Evolutionary conservation across 1,140 invertebrate genomes (phyloP).

Genomic region (Drosophila busckii): DNA sequence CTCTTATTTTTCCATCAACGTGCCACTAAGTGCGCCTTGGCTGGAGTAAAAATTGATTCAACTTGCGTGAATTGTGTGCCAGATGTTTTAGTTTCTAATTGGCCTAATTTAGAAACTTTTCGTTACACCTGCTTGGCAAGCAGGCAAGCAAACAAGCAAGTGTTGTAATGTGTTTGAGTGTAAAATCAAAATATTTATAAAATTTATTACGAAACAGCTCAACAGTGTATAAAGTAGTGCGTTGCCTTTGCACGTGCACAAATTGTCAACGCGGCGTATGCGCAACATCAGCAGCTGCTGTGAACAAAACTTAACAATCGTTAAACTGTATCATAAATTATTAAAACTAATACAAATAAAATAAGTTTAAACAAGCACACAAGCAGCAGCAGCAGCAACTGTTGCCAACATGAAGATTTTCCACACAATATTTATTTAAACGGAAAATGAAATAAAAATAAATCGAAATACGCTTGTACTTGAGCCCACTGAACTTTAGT

Average conservation of each 20-base stretch:
- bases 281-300: constrained; percentile 56
- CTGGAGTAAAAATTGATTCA: constrained; percentile 34
- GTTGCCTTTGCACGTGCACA: constrained; percentile 50
- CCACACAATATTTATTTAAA: no score
- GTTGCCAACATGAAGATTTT: constrained; percentile 6
- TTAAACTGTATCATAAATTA: constrained; percentile 26
- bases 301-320: no score
- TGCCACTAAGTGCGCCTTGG: constrained; percentile 1
- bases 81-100: constrained; percentile 34
- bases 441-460: no score
- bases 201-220: background rate
- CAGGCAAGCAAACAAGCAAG: no score
- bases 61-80: constrained; percentile 15
- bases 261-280: constrained; percentile 40
- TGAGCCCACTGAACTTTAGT: no score
- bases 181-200: no score
- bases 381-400: background rate
- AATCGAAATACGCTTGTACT: no score
- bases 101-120: constrained; percentile 41
- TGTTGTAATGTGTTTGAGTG: no score
- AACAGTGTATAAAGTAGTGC: background rate
- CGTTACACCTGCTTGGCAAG: constrained; percentile 22
- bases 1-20: constrained; percentile 19
- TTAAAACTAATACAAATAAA: constrained; percentile 43
- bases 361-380: constrained; percentile 26